Evolutionary conservation across 2,888 invertebrate species (phyloP), one percentile per base, ranked within the genome.

Genomic region (Tenodera sinensis): DNA sequence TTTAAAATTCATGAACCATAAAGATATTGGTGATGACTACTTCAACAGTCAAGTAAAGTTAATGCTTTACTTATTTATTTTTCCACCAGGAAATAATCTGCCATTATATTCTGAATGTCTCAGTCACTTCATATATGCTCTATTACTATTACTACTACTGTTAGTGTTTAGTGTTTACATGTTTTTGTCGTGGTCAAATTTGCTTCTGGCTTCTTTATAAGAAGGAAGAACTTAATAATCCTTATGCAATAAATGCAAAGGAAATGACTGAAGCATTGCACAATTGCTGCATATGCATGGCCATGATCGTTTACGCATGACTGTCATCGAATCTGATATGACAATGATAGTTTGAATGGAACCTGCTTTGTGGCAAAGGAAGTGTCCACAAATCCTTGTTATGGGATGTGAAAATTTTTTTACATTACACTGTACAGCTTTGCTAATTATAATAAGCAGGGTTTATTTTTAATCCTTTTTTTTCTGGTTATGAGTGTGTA

Each of bases 141-240:
- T 87, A 89, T 42, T 85, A 86, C 83, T 83, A 71, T 85, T 82
- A n/a, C 28, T 42, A 87, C 34, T 42, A 47, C n/a, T 89, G 87
- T 83, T 89, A 87, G 85, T 85, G 28, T 86, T 89, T 89, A 85
- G 89, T 71, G 28, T 89, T 85, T 89, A 89, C 87, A 89, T 89
- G 86, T 89, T 89, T 89, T 89, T 54, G 84, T 89, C 86, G 82
- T 89, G 88, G 28, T 84, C 88, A 28, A 83, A 83, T 30, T 30
- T 83, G 83, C 83, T 83, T 83, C 83, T 83, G 30, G 83, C 83
- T 83, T 83, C 83, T 83, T 83, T 30, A 83, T 30, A 30, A 83
- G 54, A 71, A 71, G 54, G 54, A 71, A 71, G 54, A 71, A 71
- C 54, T 71, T 71, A 71, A 20, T 71, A 25, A 15, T 71, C 54